A percentile compares a stretch with the other conserved stretches of the same genome.
These are phyloP conservation scores for Bombus superbus DNA, from an alignment of 1,140 invertebrate genomes.

Conservation along the genomic window DNA sequence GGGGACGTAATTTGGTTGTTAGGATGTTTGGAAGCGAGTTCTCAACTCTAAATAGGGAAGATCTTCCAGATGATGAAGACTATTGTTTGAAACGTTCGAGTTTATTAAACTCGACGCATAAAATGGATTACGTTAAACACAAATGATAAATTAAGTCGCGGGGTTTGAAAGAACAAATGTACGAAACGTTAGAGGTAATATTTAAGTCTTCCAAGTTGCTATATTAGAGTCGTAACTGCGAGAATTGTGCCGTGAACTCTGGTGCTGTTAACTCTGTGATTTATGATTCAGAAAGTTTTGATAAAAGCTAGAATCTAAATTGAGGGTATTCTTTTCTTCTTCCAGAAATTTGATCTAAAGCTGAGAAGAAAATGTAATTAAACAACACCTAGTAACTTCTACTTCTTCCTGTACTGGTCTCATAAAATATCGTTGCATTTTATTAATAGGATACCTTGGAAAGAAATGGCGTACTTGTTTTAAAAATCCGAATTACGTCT, in stretches of 20 bases:
- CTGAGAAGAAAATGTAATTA: neutral
- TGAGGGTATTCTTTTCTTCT: neutral
- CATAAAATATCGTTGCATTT: no score
- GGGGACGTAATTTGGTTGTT: neutral
- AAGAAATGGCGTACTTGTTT: no score
- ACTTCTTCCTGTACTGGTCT: no score
- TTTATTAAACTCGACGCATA: neutral
- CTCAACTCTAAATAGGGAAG: neutral
- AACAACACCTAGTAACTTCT: neutral
- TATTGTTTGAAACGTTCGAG: neutral
- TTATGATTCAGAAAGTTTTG: neutral
- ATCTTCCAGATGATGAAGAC: neutral
- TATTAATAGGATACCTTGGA: no score
- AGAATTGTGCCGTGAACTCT: neutral
- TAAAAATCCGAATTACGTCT: no score
- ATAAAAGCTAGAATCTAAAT: neutral
- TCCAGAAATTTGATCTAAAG: neutral
- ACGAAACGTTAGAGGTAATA: neutral
- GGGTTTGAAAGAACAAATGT: neutral
- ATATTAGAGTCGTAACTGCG: neutral
- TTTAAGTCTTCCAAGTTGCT: neutral
- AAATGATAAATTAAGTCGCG: neutral
- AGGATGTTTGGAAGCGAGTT: conserved; percentile 5
- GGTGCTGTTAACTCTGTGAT: neutral
- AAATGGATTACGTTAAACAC: neutral